Evolutionary conservation across 2,113 vertebrate genomes (phyloP).

Genomic region (Saimiri boliviensis): DNA sequence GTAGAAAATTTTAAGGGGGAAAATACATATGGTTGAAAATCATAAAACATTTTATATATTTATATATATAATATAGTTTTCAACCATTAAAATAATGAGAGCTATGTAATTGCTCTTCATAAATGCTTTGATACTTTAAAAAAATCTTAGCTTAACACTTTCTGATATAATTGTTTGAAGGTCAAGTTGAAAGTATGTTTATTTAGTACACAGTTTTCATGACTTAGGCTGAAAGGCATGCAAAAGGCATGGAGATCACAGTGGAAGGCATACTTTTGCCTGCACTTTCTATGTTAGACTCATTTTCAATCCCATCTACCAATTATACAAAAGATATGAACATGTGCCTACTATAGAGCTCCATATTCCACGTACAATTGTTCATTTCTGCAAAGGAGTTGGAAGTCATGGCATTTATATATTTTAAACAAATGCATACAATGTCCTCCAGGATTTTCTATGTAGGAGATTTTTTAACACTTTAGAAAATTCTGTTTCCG

Average conservation of each 20-base stretch:
- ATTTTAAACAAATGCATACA: conserved; percentile 6
- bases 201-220: neutral
- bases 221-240: neutral
- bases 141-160: conserved; percentile 45
- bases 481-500: conserved; percentile 39
- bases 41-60: neutral
- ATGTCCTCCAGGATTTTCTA: neutral
- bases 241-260: neutral
- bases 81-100: conserved; percentile 35
- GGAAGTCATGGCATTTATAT: neutral
- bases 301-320: neutral
- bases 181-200: conserved; percentile 34
- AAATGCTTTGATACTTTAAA: conserved; percentile 54
- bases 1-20: conserved; percentile 41
- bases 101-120: neutral
- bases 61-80: neutral
- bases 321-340: neutral
- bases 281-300: neutral
- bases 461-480: conserved; percentile 17
- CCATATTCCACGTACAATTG: neutral
- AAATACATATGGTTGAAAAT: conserved; percentile 21
- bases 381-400: conserved; percentile 48
- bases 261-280: neutral
- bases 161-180: conserved; percentile 48
- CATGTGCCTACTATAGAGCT: conserved; percentile 22